Evolutionary conservation across 1,140 invertebrate species (phyloP).

Genomic region (Ooceraea biroi): DNA sequence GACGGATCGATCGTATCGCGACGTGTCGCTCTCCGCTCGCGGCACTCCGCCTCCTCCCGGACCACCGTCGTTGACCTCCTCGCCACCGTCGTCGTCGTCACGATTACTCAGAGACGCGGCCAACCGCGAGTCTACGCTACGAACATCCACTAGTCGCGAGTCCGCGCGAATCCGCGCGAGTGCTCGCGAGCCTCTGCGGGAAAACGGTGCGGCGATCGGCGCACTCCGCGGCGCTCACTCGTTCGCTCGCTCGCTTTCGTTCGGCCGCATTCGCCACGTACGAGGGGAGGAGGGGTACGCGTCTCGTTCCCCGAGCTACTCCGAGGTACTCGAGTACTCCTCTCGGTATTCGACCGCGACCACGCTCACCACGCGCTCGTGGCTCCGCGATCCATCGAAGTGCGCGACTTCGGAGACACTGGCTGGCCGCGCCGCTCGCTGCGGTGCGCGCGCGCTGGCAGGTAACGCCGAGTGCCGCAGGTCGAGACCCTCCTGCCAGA

Average conservation of each 20-base stretch:
- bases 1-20: constrained; percentile 74
- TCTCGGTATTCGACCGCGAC: background rate
- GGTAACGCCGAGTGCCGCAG: constrained; percentile 70
- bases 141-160: constrained; percentile 4
- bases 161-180: constrained; percentile 14
- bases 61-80: background rate
- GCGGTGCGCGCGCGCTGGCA: constrained; percentile 59
- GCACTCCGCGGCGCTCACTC: background rate
- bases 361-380: constrained; percentile 3
- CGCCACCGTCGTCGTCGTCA: background rate
- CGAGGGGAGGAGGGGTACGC: background rate
- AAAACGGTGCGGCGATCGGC: background rate
- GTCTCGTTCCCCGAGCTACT: background rate
- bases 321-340: background rate
- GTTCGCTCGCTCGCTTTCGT: background rate
- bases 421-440: constrained; percentile 22
- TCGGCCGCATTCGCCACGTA: background rate
- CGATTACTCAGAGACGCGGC: background rate
- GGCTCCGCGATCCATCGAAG: constrained; percentile 67
- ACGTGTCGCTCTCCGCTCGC: constrained; percentile 65
- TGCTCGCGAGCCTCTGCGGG: no score
- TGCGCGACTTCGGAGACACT: constrained; percentile 74
- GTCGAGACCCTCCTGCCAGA: constrained; percentile 73
- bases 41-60: constrained; percentile 13
- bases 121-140: constrained; percentile 7